Evolutionary conservation across 2,888 invertebrate genomes (phyloP).

Genomic region (Ennomos erosarius): DNA sequence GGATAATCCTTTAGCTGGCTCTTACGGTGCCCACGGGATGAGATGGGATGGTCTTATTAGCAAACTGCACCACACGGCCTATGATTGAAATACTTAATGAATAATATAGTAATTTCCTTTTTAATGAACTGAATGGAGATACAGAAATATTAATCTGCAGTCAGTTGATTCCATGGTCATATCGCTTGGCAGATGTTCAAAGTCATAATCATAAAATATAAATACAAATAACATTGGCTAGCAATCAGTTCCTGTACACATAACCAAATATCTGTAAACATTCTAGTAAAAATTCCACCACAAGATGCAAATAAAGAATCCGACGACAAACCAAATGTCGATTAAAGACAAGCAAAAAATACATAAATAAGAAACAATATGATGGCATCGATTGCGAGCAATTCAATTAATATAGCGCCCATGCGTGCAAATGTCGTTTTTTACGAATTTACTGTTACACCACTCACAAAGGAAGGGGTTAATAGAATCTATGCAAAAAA

Average conservation of each 20-base stretch:
- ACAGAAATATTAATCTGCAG: conserved; percentile 16
- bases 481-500: conserved; percentile 70
- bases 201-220: conserved; percentile 17
- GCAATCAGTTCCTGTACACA: conserved; percentile 13
- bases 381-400: conserved; percentile 59
- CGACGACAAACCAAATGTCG: conserved; percentile 45
- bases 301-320: conserved; percentile 34
- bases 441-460: conserved; percentile 68
- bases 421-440: conserved; percentile 72
- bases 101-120: conserved; percentile 5
- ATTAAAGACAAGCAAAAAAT: conserved; percentile 50
- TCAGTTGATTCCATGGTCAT: conserved; percentile 18
- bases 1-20: too few relatives aligned
- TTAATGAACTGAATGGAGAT: conserved; percentile 13
- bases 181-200: conserved; percentile 26
- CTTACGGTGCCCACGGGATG: too few relatives aligned
- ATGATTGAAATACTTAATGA: too few relatives aligned
- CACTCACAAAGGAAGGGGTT: conserved; percentile 72
- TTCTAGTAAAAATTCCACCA: conserved; percentile 1
- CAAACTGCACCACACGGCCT: too few relatives aligned
- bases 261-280: neutral
- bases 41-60: too few relatives aligned
- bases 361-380: conserved; percentile 50
- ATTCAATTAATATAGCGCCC: conserved; percentile 72
- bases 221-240: conserved; percentile 13